Percentiles rank a stretch among this genome's conserved stretches.
Conservation (phyloP, 2,888 invertebrate genomes). For the Antheraea assamensis region DNA sequence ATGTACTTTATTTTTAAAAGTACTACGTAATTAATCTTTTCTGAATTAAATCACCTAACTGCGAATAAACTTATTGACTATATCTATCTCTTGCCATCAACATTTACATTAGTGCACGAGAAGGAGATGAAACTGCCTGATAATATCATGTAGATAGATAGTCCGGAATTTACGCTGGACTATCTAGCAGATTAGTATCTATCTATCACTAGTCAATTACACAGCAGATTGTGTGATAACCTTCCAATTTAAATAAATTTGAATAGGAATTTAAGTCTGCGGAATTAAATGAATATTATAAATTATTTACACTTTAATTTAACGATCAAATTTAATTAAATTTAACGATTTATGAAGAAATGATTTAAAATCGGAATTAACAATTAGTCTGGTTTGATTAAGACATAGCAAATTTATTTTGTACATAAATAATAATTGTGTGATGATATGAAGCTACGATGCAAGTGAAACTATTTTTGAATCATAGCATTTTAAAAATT, state of each 20-base stretch:
- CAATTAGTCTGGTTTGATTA: background rate
- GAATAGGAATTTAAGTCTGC: background rate
- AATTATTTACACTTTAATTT: background rate
- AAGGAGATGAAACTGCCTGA: slow-evolving; percentile 26
- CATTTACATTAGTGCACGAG: slow-evolving; percentile 13
- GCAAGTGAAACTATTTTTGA: too few relatives aligned
- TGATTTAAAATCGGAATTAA: too few relatives aligned
- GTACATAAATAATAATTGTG: too few relatives aligned
- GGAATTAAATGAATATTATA: background rate
- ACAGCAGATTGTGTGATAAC: slow-evolving; percentile 30
- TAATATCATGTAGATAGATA: slow-evolving; percentile 31
- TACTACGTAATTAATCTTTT: background rate
- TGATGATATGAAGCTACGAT: too few relatives aligned
- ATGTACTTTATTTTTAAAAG: background rate
- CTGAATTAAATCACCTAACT: background rate
- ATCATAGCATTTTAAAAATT: too few relatives aligned
- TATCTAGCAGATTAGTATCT: slow-evolving; percentile 38
- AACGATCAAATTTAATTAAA: too few relatives aligned
- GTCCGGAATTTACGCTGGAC: slow-evolving; percentile 35
- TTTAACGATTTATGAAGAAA: too few relatives aligned
- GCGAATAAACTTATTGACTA: background rate
- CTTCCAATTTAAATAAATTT: slow-evolving; percentile 23
- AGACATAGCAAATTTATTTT: background rate
- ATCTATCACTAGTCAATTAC: slow-evolving; percentile 40
- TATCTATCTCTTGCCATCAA: slow-evolving; percentile 25